Conservation (phyloP, 2,113 vertebrate genomes). For the Hassar affinis region DNA sequence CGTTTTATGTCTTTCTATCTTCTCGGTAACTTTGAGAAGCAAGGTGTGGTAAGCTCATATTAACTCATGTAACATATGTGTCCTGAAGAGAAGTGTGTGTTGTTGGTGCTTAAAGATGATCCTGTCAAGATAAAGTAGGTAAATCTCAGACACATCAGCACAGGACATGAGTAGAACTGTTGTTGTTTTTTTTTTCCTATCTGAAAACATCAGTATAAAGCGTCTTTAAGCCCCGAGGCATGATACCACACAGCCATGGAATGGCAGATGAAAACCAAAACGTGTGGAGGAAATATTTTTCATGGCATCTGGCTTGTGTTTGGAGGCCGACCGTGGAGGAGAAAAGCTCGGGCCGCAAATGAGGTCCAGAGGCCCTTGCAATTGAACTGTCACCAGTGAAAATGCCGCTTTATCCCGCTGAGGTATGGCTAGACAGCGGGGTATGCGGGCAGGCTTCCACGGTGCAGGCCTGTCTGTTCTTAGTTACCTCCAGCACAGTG, state of each 20-base stretch:
- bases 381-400: conserved; percentile 88
- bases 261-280: conserved; percentile 76
- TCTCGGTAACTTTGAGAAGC: conserved; percentile 24
- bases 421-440: conserved; percentile 65
- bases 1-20: conserved; percentile 9
- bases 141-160: conserved; percentile 76
- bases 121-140: conserved; percentile 74
- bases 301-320: conserved; percentile 88
- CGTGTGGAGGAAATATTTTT: conserved; percentile 66
- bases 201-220: conserved; percentile 74
- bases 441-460: conserved; percentile 65
- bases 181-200: conserved; percentile 69
- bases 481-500: conserved; percentile 68
- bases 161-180: conserved; percentile 68
- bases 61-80: conserved; percentile 35
- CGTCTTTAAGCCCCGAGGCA: conserved; percentile 72
- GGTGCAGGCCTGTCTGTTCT: conserved; percentile 69
- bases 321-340: conserved; percentile 71
- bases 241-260: conserved; percentile 73
- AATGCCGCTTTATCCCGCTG: conserved; percentile 73
- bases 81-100: conserved; percentile 50
- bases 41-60: conserved; percentile 27
- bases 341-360: conserved; percentile 83
- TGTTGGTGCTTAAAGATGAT: conserved; percentile 67
- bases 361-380: conserved; percentile 81